Base-by-base conservation (phyloP, 2,113 vertebrate species). In the Perccottus glenii region DNA sequence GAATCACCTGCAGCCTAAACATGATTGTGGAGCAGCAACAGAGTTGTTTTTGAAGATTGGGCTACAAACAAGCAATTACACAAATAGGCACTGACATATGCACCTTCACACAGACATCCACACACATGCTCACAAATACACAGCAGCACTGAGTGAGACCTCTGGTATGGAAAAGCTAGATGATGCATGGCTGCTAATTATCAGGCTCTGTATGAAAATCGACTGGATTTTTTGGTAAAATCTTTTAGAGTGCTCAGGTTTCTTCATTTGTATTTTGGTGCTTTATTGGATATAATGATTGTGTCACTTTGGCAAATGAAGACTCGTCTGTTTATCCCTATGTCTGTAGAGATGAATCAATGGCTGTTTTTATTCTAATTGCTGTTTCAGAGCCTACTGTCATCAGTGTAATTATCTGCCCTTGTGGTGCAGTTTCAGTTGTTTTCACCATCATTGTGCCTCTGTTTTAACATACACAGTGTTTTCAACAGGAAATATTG, bases 1-100 rank as follows among this genome's bases (percentile, higher is more conserved):
- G 85, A 85, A 91, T 80, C 85, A 91, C 90, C 90, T 89, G 90
- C 83, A 89, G 88, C 88, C 88, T 81, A 87, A 91, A 91, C 90
- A 91, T 55, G 73, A 85, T 81, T 70, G 65, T 73, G 55, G 69
- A 78, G 75, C 61, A 68, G 67, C 80, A 75, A 40, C n/a, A 4
- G 52, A 80, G 81, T 82, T 86, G 82, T 88, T 88, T 85, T 85
- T 83, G 78, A 81, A 83, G 77, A 81, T 63, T 40, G 36, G 48
- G 82, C 3, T 75, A 87, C 83, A 90, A 90, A 86, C 84, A 88
- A 86, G 83, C 86, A 88, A 88, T 89, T 86, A 88, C 62, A 70
- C 61, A 64, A 74, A 69, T 75, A 60, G 74, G 74, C 76, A 48
- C 77, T 61, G 19, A 44, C 8, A 64, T 60, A 57, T 62, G 60